Evolutionary conservation across 2,113 vertebrate species (phyloP), one percentile per base, ranked within the genome.

Genomic region (Sinocyclocheilus anshuiensis): DNA sequence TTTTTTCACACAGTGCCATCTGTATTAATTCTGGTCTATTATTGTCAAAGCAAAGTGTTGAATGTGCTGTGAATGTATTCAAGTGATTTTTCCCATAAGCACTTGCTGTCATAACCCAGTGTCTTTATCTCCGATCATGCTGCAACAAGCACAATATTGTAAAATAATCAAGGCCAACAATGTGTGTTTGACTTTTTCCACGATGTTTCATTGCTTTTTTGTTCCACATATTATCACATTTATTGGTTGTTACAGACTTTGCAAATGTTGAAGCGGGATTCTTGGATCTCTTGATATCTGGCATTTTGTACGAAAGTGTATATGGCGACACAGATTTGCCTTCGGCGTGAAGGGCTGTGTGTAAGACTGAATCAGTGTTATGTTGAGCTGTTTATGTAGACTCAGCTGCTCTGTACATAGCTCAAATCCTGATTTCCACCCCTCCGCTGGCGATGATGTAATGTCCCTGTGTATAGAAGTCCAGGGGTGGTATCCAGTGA

Each of bases 371-470:
- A 77, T 77, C 71, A 72, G 71, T 72, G 39, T 81, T 81, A 67
- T 4, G 59, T 69, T 75, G 77, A 78, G 84, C 71, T 67, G 57
- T 53, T 82, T 39, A 84, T n/a, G 59, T n/a, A 12, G 74, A 84
- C 83, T 86, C 87, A 71, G 69, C 61, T 67, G 74, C 85, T 76
- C 75, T 88, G 89, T 88, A 87, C 39, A 90, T 88, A 88, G 83
- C 83, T 75, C 42, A 80, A 85, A 88, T 16, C 69, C 63, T 84
- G 84, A 81, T 42, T 36, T 85, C 50, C 24, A 71, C 72, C 71
- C 55, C 77, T 81, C 53, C 57, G 80, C 78, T 74, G 80, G 71
- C 42, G 42, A 71, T 78, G 81, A 76, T 87, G 83, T 90, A 77
- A 79, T 74, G 81, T 83, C 78, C 81, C 80, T 81, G 75, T 86